Base-by-base conservation (phyloP, 1,140 invertebrate species). In the Ceratosolen fusciceps region DNA sequence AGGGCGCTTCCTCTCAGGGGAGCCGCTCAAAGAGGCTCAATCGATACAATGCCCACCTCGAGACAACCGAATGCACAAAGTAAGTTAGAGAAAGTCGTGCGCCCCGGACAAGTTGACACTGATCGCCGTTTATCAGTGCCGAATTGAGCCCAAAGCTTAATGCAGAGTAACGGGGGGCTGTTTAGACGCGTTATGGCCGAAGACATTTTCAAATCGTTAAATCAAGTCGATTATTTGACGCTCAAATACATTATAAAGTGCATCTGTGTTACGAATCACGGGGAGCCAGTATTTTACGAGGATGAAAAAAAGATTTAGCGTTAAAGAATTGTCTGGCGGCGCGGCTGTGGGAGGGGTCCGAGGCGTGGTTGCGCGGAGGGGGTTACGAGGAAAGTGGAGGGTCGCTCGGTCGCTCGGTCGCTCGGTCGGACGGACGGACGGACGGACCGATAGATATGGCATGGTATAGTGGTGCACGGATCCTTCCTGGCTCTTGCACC, bases 161-260 rank as follows among this genome's bases (percentile, higher is more conserved):
- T 65, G n/a, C 34, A 21, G 9, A 37, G 60, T 65, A 65, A 65
- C 37, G 60, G 37, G 37, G 34, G n/a, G 31, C n/a, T 31, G 31
- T 34, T 34, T 37, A 37, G 19, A 19, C 10, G 19, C 19, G n/a
- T 68, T 47, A 68, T 68, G 47, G 67, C 67, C 39, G n/a, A 1
- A 56, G 74, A 54, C 24, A 70, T 77, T 77, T 39, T 77, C 37
- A 29, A 72, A 78, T 78, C 76, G 56, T 78, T 73, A 79, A 79
- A 73, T 70, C 47, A 34, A 72, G 77, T 73, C 77, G 77, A 79
- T 79, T 79, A 79, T 79, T 79, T 72, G 77, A 31, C 54, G 54
- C 39, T 72, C 67, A 54, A 65, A 73, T 26, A 65, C 56, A 79
- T 79, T 73, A 79, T 79, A 73, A 73, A 73, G 26, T 73, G 70